Percentiles rank a stretch among this genome's conserved stretches.
These are phyloP conservation scores for Oscheius sp. DNA, from an alignment of 2,888 invertebrate genomes.

Conservation along the genomic window DNA sequence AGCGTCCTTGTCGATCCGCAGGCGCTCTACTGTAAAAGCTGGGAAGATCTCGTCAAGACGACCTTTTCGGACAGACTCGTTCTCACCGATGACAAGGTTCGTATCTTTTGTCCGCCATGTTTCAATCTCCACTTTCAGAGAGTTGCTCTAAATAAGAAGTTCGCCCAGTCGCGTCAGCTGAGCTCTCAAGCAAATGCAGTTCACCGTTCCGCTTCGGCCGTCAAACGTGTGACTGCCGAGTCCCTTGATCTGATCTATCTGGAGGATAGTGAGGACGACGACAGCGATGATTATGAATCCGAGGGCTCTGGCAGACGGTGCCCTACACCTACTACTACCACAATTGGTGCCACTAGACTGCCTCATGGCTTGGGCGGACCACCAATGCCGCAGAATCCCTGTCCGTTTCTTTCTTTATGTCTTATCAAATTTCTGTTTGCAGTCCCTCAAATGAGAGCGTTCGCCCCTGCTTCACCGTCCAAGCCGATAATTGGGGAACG, in stretches of 20 bases:
- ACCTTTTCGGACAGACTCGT: conserved; percentile 21
- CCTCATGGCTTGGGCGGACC: background rate
- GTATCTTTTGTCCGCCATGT: background rate
- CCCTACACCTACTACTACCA: background rate
- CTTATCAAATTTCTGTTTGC: background rate
- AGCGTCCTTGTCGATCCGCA: conserved; percentile 17
- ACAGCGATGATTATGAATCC: background rate
- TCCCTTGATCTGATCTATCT: conserved; percentile 11
- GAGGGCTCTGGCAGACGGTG: background rate
- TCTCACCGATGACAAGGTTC: background rate
- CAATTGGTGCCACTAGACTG: background rate
- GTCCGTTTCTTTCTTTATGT: background rate
- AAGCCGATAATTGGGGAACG: no score
- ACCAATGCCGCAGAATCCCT: background rate
- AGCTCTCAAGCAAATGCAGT: background rate
- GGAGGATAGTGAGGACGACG: conserved; percentile 18
- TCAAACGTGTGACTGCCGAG: conserved; percentile 24
- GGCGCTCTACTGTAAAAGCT: conserved; percentile 19
- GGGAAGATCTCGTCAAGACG: conserved; percentile 24
- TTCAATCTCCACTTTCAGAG: conserved; percentile 1
- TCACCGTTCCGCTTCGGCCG: background rate
- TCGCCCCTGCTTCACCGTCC: no score
- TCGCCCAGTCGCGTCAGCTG: background rate
- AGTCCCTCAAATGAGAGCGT: background rate
- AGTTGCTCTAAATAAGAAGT: conserved; percentile 2